Evolutionary conservation across 2,113 vertebrate species (phyloP).

Genomic region (Calidris pygmaea): DNA sequence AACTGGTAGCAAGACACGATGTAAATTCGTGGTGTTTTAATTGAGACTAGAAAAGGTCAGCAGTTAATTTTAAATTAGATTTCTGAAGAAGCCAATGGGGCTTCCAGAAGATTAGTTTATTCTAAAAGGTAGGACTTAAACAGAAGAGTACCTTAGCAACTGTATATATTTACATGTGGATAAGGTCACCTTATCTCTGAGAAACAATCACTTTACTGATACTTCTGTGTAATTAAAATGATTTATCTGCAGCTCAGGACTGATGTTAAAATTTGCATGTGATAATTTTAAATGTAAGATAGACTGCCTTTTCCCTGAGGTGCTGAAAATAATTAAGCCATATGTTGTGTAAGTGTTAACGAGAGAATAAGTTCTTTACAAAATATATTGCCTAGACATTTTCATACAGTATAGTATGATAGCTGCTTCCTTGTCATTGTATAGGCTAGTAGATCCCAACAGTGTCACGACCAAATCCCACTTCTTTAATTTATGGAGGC

Average conservation of each 20-base stretch:
- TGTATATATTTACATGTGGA: slow-evolving; percentile 24
- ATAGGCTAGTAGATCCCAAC: neutral
- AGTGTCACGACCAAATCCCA: neutral
- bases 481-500: neutral
- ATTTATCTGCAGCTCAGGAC: neutral
- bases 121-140: slow-evolving; percentile 5
- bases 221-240: neutral
- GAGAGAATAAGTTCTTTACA: neutral
- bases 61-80: slow-evolving; percentile 7
- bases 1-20: neutral
- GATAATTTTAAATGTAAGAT: neutral
- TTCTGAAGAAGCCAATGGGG: neutral
- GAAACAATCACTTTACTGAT: slow-evolving; percentile 2
- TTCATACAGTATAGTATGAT: neutral
- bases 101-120: slow-evolving; percentile 1
- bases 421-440: neutral
- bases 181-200: slow-evolving; percentile 23
- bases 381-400: neutral
- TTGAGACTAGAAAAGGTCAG: slow-evolving; percentile 9
- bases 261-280: neutral
- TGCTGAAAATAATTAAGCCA: neutral
- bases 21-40: slow-evolving; percentile 12
- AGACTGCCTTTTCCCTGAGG: neutral
- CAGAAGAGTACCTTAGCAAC: neutral
- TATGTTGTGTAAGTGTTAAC: neutral